These are phyloP conservation scores for Augochlora pura DNA, from an alignment of 1,140 invertebrate genomes.

Conservation along the genomic window DNA sequence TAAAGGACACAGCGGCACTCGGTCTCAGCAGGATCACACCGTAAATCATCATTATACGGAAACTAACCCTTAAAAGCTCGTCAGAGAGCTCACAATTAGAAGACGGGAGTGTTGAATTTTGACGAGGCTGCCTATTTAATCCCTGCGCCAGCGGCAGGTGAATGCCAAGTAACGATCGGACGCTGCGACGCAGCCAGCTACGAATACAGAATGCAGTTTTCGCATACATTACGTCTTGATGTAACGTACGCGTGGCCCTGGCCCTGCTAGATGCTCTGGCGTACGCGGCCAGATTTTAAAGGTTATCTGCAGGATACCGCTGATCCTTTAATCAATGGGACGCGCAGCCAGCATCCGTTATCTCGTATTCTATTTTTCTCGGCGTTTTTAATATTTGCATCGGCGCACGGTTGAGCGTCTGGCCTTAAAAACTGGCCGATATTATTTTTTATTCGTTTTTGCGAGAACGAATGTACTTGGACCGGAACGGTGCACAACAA, in stretches of 20 bases:
- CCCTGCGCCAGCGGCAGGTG: neutral
- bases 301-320: neutral
- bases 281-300: neutral
- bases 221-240: neutral
- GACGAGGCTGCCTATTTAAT: constrained; percentile 39
- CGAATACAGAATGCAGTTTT: neutral
- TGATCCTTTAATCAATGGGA: too few relatives aligned
- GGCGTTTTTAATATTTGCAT: too few relatives aligned
- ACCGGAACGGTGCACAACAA: too few relatives aligned
- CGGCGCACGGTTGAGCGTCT: too few relatives aligned
- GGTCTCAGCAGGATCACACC: constrained; percentile 37
- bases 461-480: too few relatives aligned
- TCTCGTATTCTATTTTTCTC: too few relatives aligned
- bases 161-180: constrained; percentile 13
- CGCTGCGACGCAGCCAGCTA: neutral
- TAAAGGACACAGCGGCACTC: constrained; percentile 52
- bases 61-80: constrained; percentile 49
- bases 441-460: too few relatives aligned
- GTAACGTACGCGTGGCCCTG: neutral
- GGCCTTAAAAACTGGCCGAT: too few relatives aligned
- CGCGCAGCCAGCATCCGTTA: too few relatives aligned
- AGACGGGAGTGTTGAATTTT: constrained; percentile 48
- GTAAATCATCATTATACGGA: constrained; percentile 63
- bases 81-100: constrained; percentile 60
- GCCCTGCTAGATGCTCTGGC: neutral